phyloP scores from a whole-genome alignment of 2,888 invertebrate genomes.

The Nineta flava region DNA sequence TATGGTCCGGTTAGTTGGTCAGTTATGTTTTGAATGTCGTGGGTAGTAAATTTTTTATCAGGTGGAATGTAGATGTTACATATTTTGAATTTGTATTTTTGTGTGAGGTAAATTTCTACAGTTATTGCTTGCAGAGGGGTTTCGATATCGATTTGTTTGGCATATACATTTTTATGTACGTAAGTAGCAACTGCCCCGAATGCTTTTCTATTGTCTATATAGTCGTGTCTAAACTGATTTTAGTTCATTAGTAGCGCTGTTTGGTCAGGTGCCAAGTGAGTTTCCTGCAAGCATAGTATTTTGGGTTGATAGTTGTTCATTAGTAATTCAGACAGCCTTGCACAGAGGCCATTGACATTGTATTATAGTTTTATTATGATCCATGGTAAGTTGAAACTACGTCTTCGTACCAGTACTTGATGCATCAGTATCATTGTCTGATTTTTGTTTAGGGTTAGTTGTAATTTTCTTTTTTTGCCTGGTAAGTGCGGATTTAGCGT shows the following conservation, averaged over 20 bases:
- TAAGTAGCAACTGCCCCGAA: slow-evolving; percentile 13
- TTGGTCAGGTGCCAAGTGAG: slow-evolving; percentile 1
- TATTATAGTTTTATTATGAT: background rate
- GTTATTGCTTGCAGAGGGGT: slow-evolving; percentile 10
- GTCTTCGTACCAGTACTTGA: background rate
- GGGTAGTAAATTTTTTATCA: background rate
- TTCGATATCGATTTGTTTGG: slow-evolving; percentile 6
- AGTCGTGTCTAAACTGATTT: background rate
- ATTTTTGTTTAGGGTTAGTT: background rate
- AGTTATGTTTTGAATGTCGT: background rate
- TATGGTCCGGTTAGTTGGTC: background rate
- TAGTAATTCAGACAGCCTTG: background rate
- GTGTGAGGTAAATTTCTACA: background rate
- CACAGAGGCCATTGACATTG: background rate
- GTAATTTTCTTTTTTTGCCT: background rate
- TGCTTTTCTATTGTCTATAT: slow-evolving; percentile 2
- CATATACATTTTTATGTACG: slow-evolving; percentile 7
- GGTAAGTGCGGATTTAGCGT: background rate
- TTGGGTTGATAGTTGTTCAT: background rate
- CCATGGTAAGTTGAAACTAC: background rate
- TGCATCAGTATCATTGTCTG: background rate
- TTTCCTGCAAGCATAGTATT: slow-evolving; percentile 4
- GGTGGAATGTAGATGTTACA: background rate
- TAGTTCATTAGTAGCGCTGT: background rate
- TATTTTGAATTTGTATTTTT: background rate